Evolutionary conservation across 2,888 invertebrate species (phyloP).

Genomic region (Flexamia atlantica): DNA sequence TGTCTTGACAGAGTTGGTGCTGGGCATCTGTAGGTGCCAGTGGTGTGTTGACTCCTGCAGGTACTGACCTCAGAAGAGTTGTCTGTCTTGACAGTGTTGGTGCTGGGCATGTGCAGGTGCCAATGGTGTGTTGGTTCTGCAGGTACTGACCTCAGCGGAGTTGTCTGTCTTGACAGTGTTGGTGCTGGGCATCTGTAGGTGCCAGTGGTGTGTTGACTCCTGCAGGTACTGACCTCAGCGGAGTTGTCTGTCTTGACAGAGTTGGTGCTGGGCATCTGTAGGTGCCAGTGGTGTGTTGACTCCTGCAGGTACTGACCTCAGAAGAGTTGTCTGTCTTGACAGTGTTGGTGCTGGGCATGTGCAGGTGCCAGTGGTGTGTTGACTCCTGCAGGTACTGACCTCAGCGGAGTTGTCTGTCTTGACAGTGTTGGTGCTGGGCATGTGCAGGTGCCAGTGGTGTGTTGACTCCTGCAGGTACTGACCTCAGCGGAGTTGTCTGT

Average conservation of each 20-base stretch:
- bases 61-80: conserved; percentile 5
- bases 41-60: conserved; percentile 38
- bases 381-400: conserved; percentile 34
- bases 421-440: conserved; percentile 38
- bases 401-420: conserved; percentile 1
- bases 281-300: conserved; percentile 30
- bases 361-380: conserved; percentile 28
- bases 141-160: conserved; percentile 32
- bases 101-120: conserved; percentile 49
- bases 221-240: neutral
- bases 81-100: conserved; percentile 32
- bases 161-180: conserved; percentile 40
- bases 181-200: conserved; percentile 41
- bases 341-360: conserved; percentile 42
- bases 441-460: conserved; percentile 37
- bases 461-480: conserved; percentile 34
- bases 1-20: conserved; percentile 32
- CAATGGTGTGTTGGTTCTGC: conserved; percentile 22
- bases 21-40: conserved; percentile 42
- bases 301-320: conserved; percentile 40
- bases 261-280: conserved; percentile 43
- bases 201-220: conserved; percentile 37
- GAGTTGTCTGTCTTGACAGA: conserved; percentile 20
- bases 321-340: conserved; percentile 3
- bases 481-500: conserved; percentile 10